Conservation (phyloP, 2,113 vertebrate species). For the Neolamprologus fasciatus region DNA sequence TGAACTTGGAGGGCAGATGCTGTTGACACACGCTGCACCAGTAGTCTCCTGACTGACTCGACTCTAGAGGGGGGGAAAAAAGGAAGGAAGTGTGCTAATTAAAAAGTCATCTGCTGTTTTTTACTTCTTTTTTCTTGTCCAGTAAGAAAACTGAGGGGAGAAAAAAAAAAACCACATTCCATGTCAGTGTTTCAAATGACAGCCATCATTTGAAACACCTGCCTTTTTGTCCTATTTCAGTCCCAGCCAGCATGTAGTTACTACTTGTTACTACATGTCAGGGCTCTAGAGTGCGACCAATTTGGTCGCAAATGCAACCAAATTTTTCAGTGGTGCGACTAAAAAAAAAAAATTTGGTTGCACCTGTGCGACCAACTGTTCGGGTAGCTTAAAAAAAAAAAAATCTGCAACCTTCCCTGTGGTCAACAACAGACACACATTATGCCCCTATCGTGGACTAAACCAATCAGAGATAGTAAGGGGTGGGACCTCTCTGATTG, state of each 20-base stretch:
- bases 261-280: not conserved
- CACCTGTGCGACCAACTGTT: no score
- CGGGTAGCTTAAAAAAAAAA: no score
- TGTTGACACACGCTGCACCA: constrained; percentile 61
- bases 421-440: no score
- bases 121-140: not conserved
- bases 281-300: not conserved
- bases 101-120: not conserved
- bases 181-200: not conserved
- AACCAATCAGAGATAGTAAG: no score
- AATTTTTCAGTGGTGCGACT: no score
- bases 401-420: no score
- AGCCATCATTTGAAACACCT: not conserved
- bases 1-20: constrained; percentile 54
- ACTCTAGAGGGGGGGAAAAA: constrained; percentile 3
- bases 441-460: no score
- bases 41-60: constrained; percentile 4
- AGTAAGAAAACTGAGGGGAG: not conserved
- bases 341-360: no score
- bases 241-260: not conserved
- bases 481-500: no score
- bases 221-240: not conserved
- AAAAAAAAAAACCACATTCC: rapidly evolving
- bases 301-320: no score
- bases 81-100: not conserved